A percentile compares a stretch with the other conserved stretches of the same genome.
These are phyloP conservation scores for Hylomyscus alleni DNA, from an alignment of 2,797 vertebrate species.

Conservation along the genomic window DNA sequence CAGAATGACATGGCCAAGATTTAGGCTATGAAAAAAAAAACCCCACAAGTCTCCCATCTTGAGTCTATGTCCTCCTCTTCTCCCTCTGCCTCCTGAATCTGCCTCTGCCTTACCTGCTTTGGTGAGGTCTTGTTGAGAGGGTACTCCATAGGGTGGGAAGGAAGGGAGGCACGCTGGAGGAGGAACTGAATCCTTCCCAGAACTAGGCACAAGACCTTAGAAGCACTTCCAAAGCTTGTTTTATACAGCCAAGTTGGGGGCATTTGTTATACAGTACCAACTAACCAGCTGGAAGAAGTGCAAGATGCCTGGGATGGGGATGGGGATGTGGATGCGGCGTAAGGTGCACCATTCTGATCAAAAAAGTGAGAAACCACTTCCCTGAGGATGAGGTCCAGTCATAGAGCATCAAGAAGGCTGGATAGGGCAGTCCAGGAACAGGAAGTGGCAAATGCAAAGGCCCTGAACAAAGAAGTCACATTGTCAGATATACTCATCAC, in stretches of 20 bases:
- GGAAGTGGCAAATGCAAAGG: neutral
- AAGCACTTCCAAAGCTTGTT: neutral
- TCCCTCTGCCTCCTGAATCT: neutral
- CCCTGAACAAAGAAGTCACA: constrained; percentile 19
- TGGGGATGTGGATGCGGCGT: neutral
- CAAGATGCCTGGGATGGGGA: neutral
- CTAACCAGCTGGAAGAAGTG: neutral
- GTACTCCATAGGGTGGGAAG: neutral
- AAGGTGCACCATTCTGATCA: neutral
- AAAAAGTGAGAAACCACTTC: neutral
- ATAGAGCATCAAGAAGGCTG: neutral
- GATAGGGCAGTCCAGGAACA: neutral
- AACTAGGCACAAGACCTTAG: neutral
- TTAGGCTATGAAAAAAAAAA: neutral
- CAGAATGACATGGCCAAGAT: neutral
- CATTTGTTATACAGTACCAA: neutral
- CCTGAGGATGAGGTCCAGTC: neutral
- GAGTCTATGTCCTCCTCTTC: neutral
- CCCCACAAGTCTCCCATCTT: neutral
- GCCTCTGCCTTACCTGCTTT: neutral
- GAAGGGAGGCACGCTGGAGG: neutral
- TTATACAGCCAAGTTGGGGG: neutral
- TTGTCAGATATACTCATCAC: neutral
- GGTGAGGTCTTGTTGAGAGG: neutral
- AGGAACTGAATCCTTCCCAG: neutral